Evolutionary conservation across 2,888 invertebrate genomes (phyloP).

Genomic region (Lycaena phlaeas): DNA sequence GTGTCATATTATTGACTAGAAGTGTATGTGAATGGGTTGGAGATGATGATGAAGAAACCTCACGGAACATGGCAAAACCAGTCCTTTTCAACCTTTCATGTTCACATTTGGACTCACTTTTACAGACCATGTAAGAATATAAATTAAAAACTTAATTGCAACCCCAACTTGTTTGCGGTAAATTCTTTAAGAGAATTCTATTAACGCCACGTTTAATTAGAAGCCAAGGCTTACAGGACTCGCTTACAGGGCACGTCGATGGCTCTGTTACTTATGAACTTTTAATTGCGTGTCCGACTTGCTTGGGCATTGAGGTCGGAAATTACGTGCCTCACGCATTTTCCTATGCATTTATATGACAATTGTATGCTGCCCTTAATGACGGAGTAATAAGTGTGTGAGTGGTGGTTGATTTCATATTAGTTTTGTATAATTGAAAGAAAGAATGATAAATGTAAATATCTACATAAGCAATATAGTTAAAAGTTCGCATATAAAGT

Average conservation of each 20-base stretch:
- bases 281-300: conserved; percentile 37
- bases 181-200: conserved; percentile 12
- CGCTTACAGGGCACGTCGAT: conserved; percentile 39
- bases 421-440: too few species aligned
- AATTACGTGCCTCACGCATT: not conserved
- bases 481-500: too few species aligned
- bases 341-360: not conserved
- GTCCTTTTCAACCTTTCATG: too few species aligned
- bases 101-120: not conserved
- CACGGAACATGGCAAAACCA: too few species aligned
- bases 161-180: not conserved
- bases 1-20: too few species aligned
- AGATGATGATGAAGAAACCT: too few species aligned
- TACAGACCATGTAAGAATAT: conserved; percentile 1
- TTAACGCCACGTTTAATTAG: conserved; percentile 35
- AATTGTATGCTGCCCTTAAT: not conserved
- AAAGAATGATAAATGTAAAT: too few species aligned
- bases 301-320: conserved; percentile 9
- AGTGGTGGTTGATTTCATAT: not conserved
- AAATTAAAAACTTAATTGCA: conserved; percentile 4
- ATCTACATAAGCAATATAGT: too few species aligned
- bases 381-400: not conserved
- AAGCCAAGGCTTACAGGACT: conserved; percentile 32
- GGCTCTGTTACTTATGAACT: conserved; percentile 34
- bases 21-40: too few species aligned